Conservation (phyloP, 2,797 vertebrate species). For the Odontamblyopus rebecca region DNA sequence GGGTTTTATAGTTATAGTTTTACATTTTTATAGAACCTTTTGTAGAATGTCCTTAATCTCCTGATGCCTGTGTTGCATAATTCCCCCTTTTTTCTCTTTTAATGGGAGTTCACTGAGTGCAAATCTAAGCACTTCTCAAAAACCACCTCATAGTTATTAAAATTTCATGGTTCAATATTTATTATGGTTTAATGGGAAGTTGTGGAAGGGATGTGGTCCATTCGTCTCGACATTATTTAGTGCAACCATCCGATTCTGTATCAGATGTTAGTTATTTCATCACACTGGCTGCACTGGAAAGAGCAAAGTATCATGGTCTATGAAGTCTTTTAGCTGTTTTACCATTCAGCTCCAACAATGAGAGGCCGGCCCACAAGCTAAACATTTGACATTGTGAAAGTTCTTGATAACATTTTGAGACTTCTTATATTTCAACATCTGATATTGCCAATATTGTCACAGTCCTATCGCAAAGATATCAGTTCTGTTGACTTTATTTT, state of each 20-base stretch:
- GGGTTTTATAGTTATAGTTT: no score
- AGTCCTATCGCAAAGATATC: not conserved
- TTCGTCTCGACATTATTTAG: not conserved
- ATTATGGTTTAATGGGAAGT: not conserved
- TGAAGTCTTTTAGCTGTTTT: not conserved
- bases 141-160: not conserved
- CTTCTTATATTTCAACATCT: not conserved
- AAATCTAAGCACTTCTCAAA: not conserved
- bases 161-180: not conserved
- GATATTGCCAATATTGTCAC: not conserved
- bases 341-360: not conserved
- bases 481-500: not conserved
- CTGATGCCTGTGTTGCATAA: not conserved
- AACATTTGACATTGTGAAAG: not conserved
- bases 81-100: not conserved
- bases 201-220: not conserved
- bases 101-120: not conserved
- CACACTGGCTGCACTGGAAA: not conserved
- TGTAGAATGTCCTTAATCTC: not conserved
- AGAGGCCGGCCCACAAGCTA: not conserved
- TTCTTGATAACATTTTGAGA: slow-evolving; percentile 3
- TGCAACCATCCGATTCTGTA: not conserved
- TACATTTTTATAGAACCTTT: not conserved
- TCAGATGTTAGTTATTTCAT: not conserved
- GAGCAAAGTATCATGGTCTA: not conserved